Conservation (phyloP, 2,888 invertebrate genomes). For the Sycophila texana region DNA sequence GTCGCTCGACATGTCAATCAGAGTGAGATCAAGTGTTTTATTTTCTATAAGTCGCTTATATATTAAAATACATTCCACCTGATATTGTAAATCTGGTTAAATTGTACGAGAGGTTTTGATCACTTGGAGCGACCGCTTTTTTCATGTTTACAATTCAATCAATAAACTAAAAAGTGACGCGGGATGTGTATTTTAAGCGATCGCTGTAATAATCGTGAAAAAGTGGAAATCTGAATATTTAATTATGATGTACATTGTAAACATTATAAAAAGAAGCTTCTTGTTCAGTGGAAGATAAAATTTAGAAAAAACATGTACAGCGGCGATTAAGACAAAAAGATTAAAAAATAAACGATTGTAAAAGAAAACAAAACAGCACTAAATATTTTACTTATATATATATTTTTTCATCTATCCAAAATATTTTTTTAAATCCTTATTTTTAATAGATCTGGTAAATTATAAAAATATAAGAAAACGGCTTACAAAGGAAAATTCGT, state of each 20-base stretch:
- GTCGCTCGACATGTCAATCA: slow-evolving; percentile 56
- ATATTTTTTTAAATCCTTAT: too few species aligned
- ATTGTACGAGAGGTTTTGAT: slow-evolving; percentile 48
- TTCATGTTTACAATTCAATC: slow-evolving; percentile 30
- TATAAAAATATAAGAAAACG: too few species aligned
- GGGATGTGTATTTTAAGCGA: slow-evolving; percentile 14
- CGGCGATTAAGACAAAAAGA: slow-evolving; percentile 53
- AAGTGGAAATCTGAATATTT: slow-evolving; percentile 40
- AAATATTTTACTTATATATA: slow-evolving; percentile 43
- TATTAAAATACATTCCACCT: slow-evolving; percentile 54
- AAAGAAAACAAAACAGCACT: slow-evolving; percentile 50
- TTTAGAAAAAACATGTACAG: slow-evolving; percentile 53
- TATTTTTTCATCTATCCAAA: background rate
- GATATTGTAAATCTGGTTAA: slow-evolving; percentile 52
- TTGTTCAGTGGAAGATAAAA: slow-evolving; percentile 49
- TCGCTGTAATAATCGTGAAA: slow-evolving; percentile 6
- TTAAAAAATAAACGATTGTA: slow-evolving; percentile 54
- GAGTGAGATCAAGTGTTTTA: slow-evolving; percentile 47
- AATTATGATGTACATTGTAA: slow-evolving; percentile 39
- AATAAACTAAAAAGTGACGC: slow-evolving; percentile 13
- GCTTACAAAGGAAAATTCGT: background rate
- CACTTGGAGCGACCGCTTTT: slow-evolving; percentile 21
- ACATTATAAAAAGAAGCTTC: slow-evolving; percentile 45
- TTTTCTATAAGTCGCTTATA: slow-evolving; percentile 51
- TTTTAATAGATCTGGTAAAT: too few species aligned